Conservation (phyloP, 2,888 invertebrate genomes). For the Clivina fossor region DNA sequence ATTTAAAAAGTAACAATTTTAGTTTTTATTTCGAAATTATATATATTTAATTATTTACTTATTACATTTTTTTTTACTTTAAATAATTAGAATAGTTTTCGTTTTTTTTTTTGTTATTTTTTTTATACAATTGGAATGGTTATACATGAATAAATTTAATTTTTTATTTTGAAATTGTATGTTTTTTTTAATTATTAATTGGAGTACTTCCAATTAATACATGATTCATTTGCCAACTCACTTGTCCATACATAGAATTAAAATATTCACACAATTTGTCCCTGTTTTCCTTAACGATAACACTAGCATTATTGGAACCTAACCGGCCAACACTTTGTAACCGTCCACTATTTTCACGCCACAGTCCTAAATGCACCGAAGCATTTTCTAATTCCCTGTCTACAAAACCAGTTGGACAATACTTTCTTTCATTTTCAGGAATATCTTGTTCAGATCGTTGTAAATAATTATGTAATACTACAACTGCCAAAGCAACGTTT, state of each 20-base stretch:
- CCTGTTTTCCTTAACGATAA: background rate
- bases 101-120: too few species aligned
- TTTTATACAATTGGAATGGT: too few species aligned
- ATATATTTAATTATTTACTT: too few species aligned
- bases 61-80: too few species aligned
- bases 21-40: too few species aligned
- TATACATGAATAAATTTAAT: too few species aligned
- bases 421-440: conserved; percentile 9
- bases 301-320: conserved; percentile 20
- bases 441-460: conserved; percentile 1
- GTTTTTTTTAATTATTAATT: too few species aligned
- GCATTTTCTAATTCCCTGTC: conserved; percentile 5
- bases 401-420: conserved; percentile 22
- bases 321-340: conserved; percentile 11
- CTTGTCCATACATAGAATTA: conserved; percentile 1
- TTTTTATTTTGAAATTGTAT: too few species aligned
- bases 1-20: too few species aligned
- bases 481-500: background rate
- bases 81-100: too few species aligned
- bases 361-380: conserved; percentile 1
- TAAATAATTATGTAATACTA: conserved; percentile 2
- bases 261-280: conserved; percentile 20
- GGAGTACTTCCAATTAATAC: background rate
- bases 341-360: background rate
- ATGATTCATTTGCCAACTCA: conserved; percentile 8